Percentiles rank a stretch among this genome's conserved stretches.
phyloP scores from a whole-genome alignment of 2,113 vertebrate genomes.

The Protobothrops mucrosquamatus region DNA sequence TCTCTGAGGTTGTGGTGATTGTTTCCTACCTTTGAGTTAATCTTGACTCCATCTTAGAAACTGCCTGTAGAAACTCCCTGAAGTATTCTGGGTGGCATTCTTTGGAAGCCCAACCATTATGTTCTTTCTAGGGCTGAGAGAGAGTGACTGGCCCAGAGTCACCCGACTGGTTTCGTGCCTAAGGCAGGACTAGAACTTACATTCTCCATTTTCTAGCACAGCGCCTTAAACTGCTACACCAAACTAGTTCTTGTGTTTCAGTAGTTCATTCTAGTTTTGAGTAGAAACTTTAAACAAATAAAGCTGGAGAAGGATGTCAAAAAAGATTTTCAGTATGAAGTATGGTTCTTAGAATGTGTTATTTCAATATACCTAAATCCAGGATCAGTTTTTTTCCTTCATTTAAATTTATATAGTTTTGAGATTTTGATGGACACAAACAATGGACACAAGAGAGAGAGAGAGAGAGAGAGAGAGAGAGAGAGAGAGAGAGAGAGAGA shows the following conservation, averaged over 20 bases:
- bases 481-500: background rate
- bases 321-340: background rate
- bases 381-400: background rate
- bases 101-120: background rate
- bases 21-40: background rate
- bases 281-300: background rate
- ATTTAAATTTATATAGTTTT: constrained; percentile 27
- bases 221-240: background rate
- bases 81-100: background rate
- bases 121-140: background rate
- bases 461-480: too few relatives aligned
- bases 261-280: background rate
- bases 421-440: background rate
- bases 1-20: background rate
- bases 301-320: background rate
- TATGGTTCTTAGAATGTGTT: background rate
- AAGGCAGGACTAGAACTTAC: background rate
- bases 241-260: background rate
- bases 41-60: background rate
- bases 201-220: background rate
- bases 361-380: background rate
- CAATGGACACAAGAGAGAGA: background rate
- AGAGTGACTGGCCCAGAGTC: background rate
- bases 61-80: background rate
- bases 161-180: background rate